Percentiles rank a stretch among this genome's conserved stretches.
Evolutionary conservation across 1,140 invertebrate species (phyloP).

Genomic region (Yoshiicerus persimilis): DNA sequence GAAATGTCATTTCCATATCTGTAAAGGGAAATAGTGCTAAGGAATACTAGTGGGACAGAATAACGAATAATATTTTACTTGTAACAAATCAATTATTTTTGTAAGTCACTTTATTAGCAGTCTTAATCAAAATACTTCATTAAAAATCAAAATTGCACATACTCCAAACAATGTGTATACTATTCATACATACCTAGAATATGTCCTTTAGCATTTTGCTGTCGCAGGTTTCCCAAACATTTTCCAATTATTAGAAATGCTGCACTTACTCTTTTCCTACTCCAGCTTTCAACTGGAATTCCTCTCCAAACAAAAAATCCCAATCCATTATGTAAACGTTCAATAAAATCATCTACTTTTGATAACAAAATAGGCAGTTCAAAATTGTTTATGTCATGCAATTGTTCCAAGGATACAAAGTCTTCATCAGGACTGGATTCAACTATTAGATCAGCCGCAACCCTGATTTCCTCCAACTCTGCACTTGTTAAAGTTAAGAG

Average conservation of each 20-base stretch:
- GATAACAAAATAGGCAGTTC: neutral
- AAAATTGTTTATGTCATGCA: neutral
- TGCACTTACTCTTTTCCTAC: neutral
- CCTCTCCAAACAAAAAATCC: slow-evolving; percentile 2
- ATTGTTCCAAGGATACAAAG: neutral
- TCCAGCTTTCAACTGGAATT: neutral
- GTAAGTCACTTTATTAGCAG: too few species aligned
- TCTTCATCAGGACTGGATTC: neutral
- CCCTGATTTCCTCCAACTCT: too few species aligned
- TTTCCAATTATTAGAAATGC: slow-evolving; percentile 1
- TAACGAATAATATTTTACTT: too few species aligned
- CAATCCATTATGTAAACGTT: neutral
- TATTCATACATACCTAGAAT: neutral
- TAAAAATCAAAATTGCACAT: too few species aligned
- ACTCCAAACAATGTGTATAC: too few species aligned
- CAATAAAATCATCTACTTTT: neutral
- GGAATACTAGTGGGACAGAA: too few species aligned
- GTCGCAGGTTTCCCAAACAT: neutral
- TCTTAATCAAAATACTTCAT: too few species aligned
- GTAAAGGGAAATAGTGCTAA: too few species aligned
- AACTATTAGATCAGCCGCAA: too few species aligned
- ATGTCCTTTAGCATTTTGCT: slow-evolving; percentile 17
- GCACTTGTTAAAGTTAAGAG: too few species aligned
- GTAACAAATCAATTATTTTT: too few species aligned
- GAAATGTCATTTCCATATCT: too few species aligned